Evolutionary conservation across 2,888 invertebrate species (phyloP).

Genomic region (Apotomis capreana): DNA sequence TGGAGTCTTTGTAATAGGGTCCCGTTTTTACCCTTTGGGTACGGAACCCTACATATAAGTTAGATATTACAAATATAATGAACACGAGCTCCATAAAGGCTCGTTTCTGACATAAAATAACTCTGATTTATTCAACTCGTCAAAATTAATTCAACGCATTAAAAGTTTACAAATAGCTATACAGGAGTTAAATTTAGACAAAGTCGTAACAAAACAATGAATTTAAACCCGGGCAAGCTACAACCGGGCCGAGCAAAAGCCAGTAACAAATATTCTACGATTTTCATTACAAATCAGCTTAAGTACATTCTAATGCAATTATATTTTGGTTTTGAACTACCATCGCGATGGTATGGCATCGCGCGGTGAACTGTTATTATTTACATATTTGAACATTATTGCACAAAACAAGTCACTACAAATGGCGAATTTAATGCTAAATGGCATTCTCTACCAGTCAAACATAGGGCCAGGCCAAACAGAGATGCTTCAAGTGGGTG

Average conservation of each 20-base stretch:
- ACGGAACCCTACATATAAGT: background rate
- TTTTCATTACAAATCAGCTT: background rate
- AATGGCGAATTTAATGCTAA: no score
- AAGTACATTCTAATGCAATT: no score
- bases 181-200: constrained; percentile 38
- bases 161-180: constrained; percentile 35
- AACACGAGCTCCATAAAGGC: constrained; percentile 1
- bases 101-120: constrained; percentile 12
- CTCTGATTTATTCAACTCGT: constrained; percentile 26
- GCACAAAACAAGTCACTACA: no score
- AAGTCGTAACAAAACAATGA: constrained; percentile 40
- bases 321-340: no score
- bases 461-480: no score
- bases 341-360: no score
- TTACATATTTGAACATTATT: no score
- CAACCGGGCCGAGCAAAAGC: background rate
- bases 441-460: no score
- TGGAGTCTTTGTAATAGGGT: no score
- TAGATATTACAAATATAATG: constrained; percentile 8
- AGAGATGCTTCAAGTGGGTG: no score
- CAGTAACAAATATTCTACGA: background rate
- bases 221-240: constrained; percentile 25
- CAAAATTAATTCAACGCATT: constrained; percentile 37
- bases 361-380: no score
- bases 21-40: no score